phyloP scores from a whole-genome alignment of 2,888 invertebrate species.

The Drosophila quinaria region DNA sequence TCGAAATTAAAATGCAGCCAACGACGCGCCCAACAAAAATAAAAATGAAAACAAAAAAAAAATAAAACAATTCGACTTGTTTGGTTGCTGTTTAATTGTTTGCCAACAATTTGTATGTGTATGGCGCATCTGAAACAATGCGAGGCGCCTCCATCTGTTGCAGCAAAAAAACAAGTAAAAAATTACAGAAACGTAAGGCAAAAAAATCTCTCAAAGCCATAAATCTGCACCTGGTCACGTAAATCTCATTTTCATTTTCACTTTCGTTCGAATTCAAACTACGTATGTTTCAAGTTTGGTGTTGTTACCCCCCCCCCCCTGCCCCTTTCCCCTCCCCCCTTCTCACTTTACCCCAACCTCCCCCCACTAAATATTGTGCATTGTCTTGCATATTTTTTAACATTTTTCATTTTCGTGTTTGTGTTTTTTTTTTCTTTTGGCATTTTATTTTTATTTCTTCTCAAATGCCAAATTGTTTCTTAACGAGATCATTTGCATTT shows the following conservation, averaged over 20 bases:
- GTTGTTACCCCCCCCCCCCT: not conserved
- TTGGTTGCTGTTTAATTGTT: slow-evolving; percentile 45
- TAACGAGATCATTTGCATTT: slow-evolving; percentile 41
- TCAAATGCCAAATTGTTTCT: slow-evolving; percentile 42
- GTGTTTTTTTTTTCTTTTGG: not conserved
- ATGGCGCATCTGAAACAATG: slow-evolving; percentile 50
- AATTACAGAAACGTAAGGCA: not conserved
- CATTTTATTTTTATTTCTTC: slow-evolving; percentile 13
- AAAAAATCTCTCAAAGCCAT: slow-evolving; percentile 43
- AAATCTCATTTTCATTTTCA: slow-evolving; percentile 60
- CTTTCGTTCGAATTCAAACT: slow-evolving; percentile 61
- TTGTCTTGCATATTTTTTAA: slow-evolving; percentile 31
- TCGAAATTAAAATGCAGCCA: slow-evolving; percentile 75
- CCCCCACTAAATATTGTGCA: slow-evolving; percentile 23
- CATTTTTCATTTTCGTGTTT: not conserved
- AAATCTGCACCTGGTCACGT: slow-evolving; percentile 71
- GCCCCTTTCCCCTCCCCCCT: not conserved
- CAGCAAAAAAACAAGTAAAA: not conserved
- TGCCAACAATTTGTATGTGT: slow-evolving; percentile 43
- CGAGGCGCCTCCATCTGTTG: slow-evolving; percentile 35
- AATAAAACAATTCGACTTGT: not conserved
- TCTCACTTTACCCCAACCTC: not conserved
- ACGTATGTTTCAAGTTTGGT: slow-evolving; percentile 41
- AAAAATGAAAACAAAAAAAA: no score
- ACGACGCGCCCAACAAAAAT: slow-evolving; percentile 39